A percentile compares a stretch with the other conserved stretches of the same genome.
Evolutionary conservation across 1,140 invertebrate genomes (phyloP).

Genomic region (Cydia amplana): DNA sequence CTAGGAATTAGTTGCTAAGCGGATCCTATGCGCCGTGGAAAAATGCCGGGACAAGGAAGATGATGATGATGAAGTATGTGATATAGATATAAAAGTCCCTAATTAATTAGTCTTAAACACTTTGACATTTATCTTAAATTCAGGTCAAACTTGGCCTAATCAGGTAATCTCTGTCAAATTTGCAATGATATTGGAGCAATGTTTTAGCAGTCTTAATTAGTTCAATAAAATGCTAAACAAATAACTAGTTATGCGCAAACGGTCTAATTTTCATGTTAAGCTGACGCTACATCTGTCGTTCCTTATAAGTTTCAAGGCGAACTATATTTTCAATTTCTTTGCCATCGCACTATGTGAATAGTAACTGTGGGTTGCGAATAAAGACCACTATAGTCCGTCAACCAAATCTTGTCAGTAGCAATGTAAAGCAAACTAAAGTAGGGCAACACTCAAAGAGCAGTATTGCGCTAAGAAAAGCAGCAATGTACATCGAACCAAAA

Average conservation of each 20-base stretch:
- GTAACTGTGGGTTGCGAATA: constrained; percentile 1
- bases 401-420: too few species aligned
- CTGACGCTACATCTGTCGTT: background rate
- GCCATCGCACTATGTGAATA: background rate
- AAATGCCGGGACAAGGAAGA: too few species aligned
- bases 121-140: background rate
- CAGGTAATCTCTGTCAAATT: background rate
- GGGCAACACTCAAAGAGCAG: too few species aligned
- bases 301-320: constrained; percentile 8
- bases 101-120: background rate
- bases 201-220: background rate
- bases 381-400: background rate
- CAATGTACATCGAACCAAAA: too few species aligned
- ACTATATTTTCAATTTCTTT: constrained; percentile 13
- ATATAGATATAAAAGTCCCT: too few species aligned
- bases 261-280: background rate
- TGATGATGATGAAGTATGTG: too few species aligned
- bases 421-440: too few species aligned
- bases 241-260: constrained; percentile 6
- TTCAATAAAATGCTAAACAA: constrained; percentile 8
- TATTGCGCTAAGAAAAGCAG: too few species aligned
- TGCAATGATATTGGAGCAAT: constrained; percentile 6
- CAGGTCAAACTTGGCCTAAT: background rate
- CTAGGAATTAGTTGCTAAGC: too few species aligned
- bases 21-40: too few species aligned